Evolutionary conservation across 2,113 vertebrate genomes (phyloP), one percentile per base, ranked within the genome.

Genomic region (Carollia perspicillata): DNA sequence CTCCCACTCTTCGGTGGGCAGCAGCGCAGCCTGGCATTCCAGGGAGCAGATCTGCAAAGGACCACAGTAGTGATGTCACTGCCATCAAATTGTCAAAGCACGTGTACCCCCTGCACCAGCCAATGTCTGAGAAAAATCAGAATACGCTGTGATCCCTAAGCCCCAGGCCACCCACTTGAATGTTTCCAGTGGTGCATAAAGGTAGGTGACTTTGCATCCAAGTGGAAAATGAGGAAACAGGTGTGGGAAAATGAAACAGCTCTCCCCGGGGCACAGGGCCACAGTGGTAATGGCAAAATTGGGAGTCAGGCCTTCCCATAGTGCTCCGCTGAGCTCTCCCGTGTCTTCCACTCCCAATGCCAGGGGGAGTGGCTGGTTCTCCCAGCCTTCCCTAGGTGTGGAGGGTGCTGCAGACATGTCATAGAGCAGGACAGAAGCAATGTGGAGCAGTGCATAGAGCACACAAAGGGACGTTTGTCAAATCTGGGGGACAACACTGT

Each of bases 1-100:
- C 77, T 98, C 97, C 98, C 99, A 98, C 95, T 99, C 98, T 0
- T 96, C 88, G 0, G 98, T 30, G 0, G 98, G 96, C 0, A 93
- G 84, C 13, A 98, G 84, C 8, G 97, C 44, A 3, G 98, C 98
- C 95, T 99, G 99, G 96, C 99, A 99, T 95, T 99, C 98, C 97
- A 98, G 96, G 17, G 98, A 98, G 94, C 99, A 99, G 26, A 98
- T 97, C 99, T 99, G 98, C 72, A 98, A 98, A 89, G 7, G 47
- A 89, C 40, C 0, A 58, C 12, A 42, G 35, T 26, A 37, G 0
- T 84, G 23, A 91, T 0, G 0, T 69, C 51, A 58, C 22, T 44
- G 3, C 23, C 12, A 26, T 3, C 10, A 60, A 78, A 49, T 11
- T 7, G 33, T 75, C 72, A 81, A 80, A 40, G n/a, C 33, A 0